phyloP scores from a whole-genome alignment of 2,888 invertebrate species.

The Pyralis farinalis region DNA sequence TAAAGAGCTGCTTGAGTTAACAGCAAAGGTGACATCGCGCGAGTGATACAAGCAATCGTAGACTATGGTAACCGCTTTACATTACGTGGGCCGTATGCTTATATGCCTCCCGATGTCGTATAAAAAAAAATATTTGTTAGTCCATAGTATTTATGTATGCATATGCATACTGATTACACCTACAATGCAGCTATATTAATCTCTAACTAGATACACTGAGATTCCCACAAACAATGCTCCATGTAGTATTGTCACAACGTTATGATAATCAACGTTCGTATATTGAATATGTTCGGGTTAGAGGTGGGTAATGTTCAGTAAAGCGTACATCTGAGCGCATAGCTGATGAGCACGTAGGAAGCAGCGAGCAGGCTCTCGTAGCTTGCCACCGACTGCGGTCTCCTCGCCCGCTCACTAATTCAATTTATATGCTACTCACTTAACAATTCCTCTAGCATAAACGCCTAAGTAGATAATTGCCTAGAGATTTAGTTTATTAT shows the following conservation, averaged over 20 bases:
- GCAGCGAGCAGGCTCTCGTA: conserved; percentile 17
- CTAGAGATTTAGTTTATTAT: conserved; percentile 56
- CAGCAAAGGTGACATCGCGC: no score
- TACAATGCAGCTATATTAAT: no score
- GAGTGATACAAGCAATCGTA: no score
- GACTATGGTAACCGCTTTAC: no score
- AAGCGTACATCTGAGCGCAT: conserved; percentile 22
- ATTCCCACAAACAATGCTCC: background rate
- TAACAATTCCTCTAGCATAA: conserved; percentile 60
- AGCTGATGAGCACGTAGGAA: conserved; percentile 32
- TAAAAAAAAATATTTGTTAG: no score
- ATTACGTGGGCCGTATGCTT: no score
- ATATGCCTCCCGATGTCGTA: no score
- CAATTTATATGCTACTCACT: conserved; percentile 57
- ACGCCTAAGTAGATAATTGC: conserved; percentile 59
- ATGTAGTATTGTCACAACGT: background rate
- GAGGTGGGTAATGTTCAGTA: conserved; percentile 17
- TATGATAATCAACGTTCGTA: conserved; percentile 11
- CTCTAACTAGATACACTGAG: no score
- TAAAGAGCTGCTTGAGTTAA: no score
- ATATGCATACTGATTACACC: no score
- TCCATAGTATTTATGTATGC: no score
- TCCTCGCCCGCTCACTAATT: conserved; percentile 30
- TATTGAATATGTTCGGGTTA: conserved; percentile 15
- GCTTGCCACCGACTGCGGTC: conserved; percentile 20